Base-by-base conservation (phyloP, 2,888 invertebrate genomes). In the Chrysotoxum bicinctum region DNA sequence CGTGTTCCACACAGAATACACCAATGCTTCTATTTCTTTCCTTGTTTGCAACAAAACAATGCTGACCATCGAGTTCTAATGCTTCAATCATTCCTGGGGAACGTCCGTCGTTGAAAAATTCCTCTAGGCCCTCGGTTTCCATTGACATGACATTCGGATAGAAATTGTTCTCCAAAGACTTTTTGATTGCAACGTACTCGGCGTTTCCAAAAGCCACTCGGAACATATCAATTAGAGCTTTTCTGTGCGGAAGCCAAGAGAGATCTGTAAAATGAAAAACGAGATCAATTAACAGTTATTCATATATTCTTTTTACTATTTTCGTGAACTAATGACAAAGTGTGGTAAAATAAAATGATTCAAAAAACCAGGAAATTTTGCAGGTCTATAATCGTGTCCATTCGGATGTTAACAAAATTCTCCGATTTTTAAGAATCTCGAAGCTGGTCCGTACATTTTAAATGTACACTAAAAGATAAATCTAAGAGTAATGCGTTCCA, bases 181-280 rank as follows among this genome's bases (percentile, higher is more conserved):
- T 87, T 54, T 88, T 87, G 21, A 87, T 77, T 6, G 85, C 68
- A 8, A 88, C 74, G 40, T 87, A 84, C 3, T 88, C 87, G 0
- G 82, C 69, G 7, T 81, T 80, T 16, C 87, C 79, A 40, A 88
- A 84, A 0, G 76, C 87, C 32, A 87, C 69, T n/a, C 83, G 73
- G 21, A 87, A 78, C 14, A 87, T 84, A 52, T 88, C 88, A 10
- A 88, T 70, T 0, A 87, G 79, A 10, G 69, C 21, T 32, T 84
- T 21, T 23, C 87, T 81, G 1, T 87, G 80, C 21, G 88, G 88
- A 19, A 88, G 50, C 88, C 88, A 89, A 0, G 87, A 73, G 6
- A 88, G 77, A 35, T 87, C 89, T 89, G 73, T 4, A 86, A 87
- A 30, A 37, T 26, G 4, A 21, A 54, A 40, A 14, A 40, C 14